Conservation (phyloP, 2,113 vertebrate species). For the Meriones unguiculatus region DNA sequence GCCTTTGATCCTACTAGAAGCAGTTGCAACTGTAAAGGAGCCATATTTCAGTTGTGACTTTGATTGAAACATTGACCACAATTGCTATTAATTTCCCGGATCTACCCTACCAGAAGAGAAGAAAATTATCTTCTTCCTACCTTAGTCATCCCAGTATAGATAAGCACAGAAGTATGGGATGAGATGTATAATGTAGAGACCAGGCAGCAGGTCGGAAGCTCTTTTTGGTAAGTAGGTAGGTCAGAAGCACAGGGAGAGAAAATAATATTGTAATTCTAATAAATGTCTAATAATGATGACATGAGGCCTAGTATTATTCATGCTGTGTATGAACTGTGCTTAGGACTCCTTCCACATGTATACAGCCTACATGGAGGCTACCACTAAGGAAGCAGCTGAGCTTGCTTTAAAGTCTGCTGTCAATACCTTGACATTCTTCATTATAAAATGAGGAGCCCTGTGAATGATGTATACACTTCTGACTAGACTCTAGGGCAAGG, state of each 20-base stretch:
- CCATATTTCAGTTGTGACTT: background rate
- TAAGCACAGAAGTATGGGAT: background rate
- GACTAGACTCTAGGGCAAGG: background rate
- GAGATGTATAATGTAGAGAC: background rate
- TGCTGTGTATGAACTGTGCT: background rate
- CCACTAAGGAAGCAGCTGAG: background rate
- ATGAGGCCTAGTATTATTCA: background rate
- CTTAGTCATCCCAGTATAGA: background rate
- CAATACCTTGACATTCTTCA: background rate
- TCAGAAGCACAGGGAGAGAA: background rate
- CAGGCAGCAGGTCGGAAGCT: background rate
- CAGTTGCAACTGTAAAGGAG: background rate
- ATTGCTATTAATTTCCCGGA: slow-evolving; percentile 51
- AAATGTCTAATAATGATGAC: background rate
- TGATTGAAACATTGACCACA: background rate
- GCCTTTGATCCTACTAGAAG: background rate
- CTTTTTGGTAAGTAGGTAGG: background rate
- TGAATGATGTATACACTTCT: slow-evolving; percentile 20
- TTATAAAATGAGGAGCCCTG: background rate
- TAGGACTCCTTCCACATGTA: background rate
- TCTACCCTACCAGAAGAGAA: background rate
- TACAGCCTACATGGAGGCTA: fast-evolving
- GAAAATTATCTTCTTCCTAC: background rate
- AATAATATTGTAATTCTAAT: background rate
- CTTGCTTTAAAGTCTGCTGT: background rate